phyloP scores from a whole-genome alignment of 2,888 invertebrate genomes.

The Xylophagus ater region DNA sequence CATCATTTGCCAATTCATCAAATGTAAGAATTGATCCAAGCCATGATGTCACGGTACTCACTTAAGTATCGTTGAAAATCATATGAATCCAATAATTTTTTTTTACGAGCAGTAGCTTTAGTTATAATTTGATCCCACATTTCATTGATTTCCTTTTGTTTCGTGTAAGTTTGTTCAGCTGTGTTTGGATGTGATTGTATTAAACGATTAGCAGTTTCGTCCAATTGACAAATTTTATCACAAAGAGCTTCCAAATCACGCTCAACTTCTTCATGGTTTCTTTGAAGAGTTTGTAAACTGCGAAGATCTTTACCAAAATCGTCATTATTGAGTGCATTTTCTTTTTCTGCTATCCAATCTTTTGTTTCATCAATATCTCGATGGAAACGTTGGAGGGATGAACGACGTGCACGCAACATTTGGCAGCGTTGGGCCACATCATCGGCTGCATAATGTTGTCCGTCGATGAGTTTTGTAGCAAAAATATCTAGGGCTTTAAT shows the following conservation, averaged over 20 bases:
- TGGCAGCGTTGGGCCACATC: constrained; percentile 91
- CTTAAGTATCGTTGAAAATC: constrained; percentile 95
- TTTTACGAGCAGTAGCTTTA: constrained; percentile 90
- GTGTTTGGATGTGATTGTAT: constrained; percentile 97
- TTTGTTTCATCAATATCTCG: constrained; percentile 87
- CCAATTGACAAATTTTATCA: constrained; percentile 94
- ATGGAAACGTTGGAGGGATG: constrained; percentile 93
- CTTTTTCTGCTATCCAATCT: constrained; percentile 98
- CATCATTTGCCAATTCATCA: constrained; percentile 96
- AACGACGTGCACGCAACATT: constrained; percentile 76
- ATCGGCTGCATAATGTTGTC: constrained; percentile 96
- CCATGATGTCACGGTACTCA: constrained; percentile 93
- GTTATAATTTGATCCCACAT: constrained; percentile 95
- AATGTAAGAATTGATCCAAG: constrained; percentile 98
- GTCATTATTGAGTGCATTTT: constrained; percentile 89
- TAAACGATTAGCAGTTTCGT: constrained; percentile 85
- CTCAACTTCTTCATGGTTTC: constrained; percentile 98
- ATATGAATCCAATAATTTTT: constrained; percentile 93
- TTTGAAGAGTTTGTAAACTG: constrained; percentile 93
- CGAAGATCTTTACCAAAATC: constrained; percentile 93
- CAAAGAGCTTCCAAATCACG: constrained; percentile 94
- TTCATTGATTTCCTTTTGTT: constrained; percentile 96
- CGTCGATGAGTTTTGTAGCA: constrained; percentile 93
- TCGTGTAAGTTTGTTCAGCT: constrained; percentile 94
- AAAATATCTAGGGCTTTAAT: constrained; percentile 97